Conservation (phyloP, 2,888 invertebrate species). For the Doris montereyensis region DNA sequence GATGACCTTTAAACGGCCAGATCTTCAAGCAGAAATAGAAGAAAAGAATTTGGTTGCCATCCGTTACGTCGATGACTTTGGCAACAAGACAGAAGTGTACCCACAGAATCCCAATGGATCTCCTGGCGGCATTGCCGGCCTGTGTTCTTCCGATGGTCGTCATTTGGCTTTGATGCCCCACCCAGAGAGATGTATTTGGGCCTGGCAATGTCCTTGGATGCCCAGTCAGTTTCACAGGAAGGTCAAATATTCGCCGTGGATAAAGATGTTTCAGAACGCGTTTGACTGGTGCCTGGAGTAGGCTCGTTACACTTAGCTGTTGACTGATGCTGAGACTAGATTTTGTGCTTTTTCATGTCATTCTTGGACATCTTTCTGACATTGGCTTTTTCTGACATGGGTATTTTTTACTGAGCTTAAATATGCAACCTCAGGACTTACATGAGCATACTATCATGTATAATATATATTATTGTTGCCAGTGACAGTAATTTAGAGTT, state of each 20-base stretch:
- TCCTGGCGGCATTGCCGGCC: conserved; percentile 86
- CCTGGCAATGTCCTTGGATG: conserved; percentile 86
- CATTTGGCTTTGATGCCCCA: conserved; percentile 99
- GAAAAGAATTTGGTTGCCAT: conserved; percentile 81
- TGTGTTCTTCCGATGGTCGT: conserved; percentile 91
- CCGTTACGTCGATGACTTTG: conserved; percentile 87
- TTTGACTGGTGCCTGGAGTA: conserved; percentile 70
- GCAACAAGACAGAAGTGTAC: conserved; percentile 79
- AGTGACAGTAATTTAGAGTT: too few species aligned
- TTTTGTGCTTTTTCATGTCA: too few species aligned
- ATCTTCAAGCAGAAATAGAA: conserved; percentile 64
- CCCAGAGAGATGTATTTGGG: conserved; percentile 91
- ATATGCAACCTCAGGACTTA: too few species aligned
- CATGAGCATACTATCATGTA: too few species aligned
- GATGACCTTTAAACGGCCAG: conserved; percentile 75
- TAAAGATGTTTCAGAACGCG: conserved; percentile 92
- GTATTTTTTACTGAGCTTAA: too few species aligned
- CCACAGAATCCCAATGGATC: conserved; percentile 87
- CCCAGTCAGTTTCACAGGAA: conserved; percentile 53
- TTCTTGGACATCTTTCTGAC: too few species aligned
- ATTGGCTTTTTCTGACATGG: too few species aligned
- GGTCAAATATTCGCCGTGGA: conserved; percentile 86
- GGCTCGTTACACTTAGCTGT: too few species aligned
- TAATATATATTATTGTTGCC: too few species aligned
- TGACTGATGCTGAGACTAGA: too few species aligned